Percentiles rank a stretch among this genome's conserved stretches.
Conservation (phyloP, 2,113 vertebrate genomes). For the Dendrocopos noguchii region DNA sequence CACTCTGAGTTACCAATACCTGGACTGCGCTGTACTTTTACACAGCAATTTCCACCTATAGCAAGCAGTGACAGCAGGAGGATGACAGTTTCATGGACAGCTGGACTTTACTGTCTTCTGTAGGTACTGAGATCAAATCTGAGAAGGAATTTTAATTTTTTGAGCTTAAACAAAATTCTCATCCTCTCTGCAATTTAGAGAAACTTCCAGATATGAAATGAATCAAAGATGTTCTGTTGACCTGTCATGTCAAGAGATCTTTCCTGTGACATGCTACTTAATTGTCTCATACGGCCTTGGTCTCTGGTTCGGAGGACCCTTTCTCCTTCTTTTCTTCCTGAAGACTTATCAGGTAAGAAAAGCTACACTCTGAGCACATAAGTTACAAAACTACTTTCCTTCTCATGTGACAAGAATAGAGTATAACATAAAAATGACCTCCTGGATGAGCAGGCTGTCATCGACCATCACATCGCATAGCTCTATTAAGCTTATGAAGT, state of each 20-base stretch:
- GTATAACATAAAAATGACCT: neutral
- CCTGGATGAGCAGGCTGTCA: neutral
- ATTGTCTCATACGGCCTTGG: neutral
- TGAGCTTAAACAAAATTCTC: neutral
- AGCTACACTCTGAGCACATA: neutral
- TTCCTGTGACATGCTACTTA: neutral
- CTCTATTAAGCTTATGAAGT: neutral
- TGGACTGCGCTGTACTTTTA: neutral
- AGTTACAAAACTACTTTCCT: neutral
- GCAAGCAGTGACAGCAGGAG: neutral
- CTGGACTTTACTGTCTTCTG: neutral
- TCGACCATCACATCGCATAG: neutral
- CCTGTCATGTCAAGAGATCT: neutral
- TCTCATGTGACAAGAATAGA: neutral
- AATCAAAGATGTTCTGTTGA: neutral
- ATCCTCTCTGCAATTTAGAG: neutral
- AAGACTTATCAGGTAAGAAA: neutral
- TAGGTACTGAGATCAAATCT: neutral
- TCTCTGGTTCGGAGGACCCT: neutral
- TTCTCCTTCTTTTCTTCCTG: neutral
- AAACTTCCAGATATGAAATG: neutral
- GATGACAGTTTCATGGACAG: neutral
- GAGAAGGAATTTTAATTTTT: neutral
- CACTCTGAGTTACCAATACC: neutral
- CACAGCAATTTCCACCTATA: neutral